Evolutionary conservation across 53 echinoderm and acorn worm species (phyloP).

Genomic region (Glandiceps talaboti): DNA sequence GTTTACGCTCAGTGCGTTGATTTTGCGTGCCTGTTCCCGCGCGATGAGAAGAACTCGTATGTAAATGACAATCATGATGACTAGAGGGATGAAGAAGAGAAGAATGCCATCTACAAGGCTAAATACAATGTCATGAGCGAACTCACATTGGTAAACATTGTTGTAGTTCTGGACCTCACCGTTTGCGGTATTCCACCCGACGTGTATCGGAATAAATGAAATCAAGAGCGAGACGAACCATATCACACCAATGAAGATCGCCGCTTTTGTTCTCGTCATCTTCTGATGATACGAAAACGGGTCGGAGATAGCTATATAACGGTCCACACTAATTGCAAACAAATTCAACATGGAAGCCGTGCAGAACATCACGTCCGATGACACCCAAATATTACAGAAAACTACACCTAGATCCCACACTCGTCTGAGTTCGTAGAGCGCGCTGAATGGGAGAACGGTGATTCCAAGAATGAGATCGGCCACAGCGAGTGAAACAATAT

Average conservation of each 20-base stretch:
- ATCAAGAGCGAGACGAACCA: slow-evolving; percentile 83
- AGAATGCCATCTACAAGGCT: slow-evolving; percentile 55
- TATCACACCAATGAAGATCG: slow-evolving; percentile 48
- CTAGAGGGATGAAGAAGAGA: slow-evolving; percentile 68
- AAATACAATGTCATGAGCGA: slow-evolving; percentile 43
- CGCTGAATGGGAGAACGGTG: slow-evolving; percentile 71
- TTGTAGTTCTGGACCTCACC: slow-evolving; percentile 59
- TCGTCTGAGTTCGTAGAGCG: slow-evolving; percentile 57
- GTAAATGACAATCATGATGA: slow-evolving; percentile 59
- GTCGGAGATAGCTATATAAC: slow-evolving; percentile 85
- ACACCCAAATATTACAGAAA: slow-evolving; percentile 80
- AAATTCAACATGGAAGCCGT: slow-evolving; percentile 90
- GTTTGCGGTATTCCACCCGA: slow-evolving; percentile 69
- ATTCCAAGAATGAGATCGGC: slow-evolving; percentile 81
- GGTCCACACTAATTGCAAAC: slow-evolving; percentile 72
- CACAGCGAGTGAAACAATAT: slow-evolving; percentile 76
- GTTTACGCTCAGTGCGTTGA: slow-evolving; percentile 47
- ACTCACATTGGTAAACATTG: slow-evolving; percentile 27
- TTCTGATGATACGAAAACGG: slow-evolving; percentile 75
- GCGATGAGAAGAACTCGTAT: slow-evolving; percentile 60
- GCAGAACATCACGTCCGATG: slow-evolving; percentile 83
- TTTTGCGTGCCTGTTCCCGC: slow-evolving; percentile 49
- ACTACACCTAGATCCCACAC: slow-evolving; percentile 74
- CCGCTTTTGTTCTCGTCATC: slow-evolving; percentile 56
- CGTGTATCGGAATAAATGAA: slow-evolving; percentile 72